These are phyloP conservation scores for Dolichoris vasculosae DNA, from an alignment of 1,140 invertebrate genomes.

Conservation along the genomic window DNA sequence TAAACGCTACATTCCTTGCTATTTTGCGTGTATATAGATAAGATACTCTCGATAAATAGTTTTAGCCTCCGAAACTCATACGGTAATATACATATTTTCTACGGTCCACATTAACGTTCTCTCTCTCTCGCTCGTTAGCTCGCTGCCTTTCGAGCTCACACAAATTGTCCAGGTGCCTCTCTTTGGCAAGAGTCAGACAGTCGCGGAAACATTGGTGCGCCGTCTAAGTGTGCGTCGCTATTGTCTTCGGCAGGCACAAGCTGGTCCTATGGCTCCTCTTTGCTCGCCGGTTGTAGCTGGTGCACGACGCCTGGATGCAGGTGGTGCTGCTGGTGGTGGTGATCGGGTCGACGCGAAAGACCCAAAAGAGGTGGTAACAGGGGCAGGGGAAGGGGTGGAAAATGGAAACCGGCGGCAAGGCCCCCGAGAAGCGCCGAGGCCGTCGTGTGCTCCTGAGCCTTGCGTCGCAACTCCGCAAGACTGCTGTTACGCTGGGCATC, in stretches of 20 bases:
- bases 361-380: slow-evolving; percentile 73
- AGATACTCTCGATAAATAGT: slow-evolving; percentile 34
- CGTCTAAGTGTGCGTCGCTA: slow-evolving; percentile 25
- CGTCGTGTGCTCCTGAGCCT: slow-evolving; percentile 93
- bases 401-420: slow-evolving; percentile 74
- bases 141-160: not conserved
- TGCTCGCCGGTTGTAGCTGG: slow-evolving; percentile 69
- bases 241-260: slow-evolving; percentile 40
- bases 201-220: not conserved
- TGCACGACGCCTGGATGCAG: slow-evolving; percentile 65
- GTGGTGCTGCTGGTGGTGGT: slow-evolving; percentile 65
- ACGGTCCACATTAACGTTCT: not conserved
- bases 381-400: slow-evolving; percentile 73
- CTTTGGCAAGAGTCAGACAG: not conserved
- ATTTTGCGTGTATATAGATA: slow-evolving; percentile 24
- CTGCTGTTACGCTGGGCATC: slow-evolving; percentile 78
- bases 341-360: slow-evolving; percentile 68
- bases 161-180: not conserved
- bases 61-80: slow-evolving; percentile 8
- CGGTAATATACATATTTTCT: slow-evolving; percentile 23
- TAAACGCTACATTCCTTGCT: slow-evolving; percentile 61
- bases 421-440: slow-evolving; percentile 79
- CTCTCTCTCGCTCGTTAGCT: slow-evolving; percentile 29
- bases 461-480: slow-evolving; percentile 89
- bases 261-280: slow-evolving; percentile 68